Percentiles rank a stretch among this genome's conserved stretches.
These are phyloP conservation scores for Knipowitschia caucasica DNA, from an alignment of 2,797 vertebrate genomes.

Conservation along the genomic window DNA sequence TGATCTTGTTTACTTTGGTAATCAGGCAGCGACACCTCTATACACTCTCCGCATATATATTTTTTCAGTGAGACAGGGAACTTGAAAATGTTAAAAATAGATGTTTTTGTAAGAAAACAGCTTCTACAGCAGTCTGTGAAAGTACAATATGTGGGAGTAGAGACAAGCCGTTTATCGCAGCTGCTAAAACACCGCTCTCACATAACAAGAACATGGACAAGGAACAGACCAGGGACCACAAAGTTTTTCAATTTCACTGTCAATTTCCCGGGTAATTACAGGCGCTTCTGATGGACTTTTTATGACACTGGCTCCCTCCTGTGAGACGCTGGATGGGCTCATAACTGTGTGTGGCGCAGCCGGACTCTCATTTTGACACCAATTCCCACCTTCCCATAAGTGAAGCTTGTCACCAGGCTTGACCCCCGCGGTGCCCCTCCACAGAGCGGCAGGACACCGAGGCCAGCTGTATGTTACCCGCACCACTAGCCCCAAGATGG, in stretches of 20 bases:
- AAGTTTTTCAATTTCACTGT: slow-evolving; percentile 88
- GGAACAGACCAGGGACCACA: slow-evolving; percentile 66
- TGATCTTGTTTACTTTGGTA: no score
- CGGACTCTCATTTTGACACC: slow-evolving; percentile 50
- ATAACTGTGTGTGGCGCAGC: slow-evolving; percentile 36
- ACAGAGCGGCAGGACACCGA: slow-evolving; percentile 59
- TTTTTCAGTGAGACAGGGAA: no score
- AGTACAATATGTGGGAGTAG: slow-evolving; percentile 29
- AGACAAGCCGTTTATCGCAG: slow-evolving; percentile 51
- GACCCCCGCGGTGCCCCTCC: slow-evolving; percentile 62
- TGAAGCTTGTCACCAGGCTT: slow-evolving; percentile 65
- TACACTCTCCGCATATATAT: no score
- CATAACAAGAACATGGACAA: slow-evolving; percentile 55
- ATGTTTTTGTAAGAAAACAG: slow-evolving; percentile 42
- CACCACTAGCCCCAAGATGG: slow-evolving; percentile 59
- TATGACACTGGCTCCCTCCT: slow-evolving; percentile 71
- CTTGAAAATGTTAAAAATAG: slow-evolving; percentile 12
- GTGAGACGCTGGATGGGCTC: slow-evolving; percentile 51
- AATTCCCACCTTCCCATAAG: slow-evolving; percentile 61
- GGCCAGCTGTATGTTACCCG: slow-evolving; percentile 66
- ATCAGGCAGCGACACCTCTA: no score
- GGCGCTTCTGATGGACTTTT: slow-evolving; percentile 81
- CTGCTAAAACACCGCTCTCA: slow-evolving; percentile 59
- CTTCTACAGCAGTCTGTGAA: slow-evolving; percentile 32
- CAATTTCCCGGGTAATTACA: slow-evolving; percentile 87